Evolutionary conservation across 2,888 invertebrate species (phyloP).

Genomic region (Perizoma flavofasciatum): DNA sequence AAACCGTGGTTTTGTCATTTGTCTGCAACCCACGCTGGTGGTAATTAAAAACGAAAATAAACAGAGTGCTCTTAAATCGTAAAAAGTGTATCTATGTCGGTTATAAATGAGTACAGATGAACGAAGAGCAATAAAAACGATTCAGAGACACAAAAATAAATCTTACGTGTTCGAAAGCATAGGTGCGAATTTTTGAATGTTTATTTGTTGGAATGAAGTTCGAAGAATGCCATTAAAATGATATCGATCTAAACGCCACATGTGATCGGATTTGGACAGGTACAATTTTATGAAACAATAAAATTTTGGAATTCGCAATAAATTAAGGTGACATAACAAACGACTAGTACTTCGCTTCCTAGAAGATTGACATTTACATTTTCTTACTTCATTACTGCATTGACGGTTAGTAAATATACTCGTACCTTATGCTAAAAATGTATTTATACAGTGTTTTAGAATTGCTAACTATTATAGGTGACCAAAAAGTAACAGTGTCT

Average conservation of each 20-base stretch:
- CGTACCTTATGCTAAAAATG: no score
- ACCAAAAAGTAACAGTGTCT: no score
- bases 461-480: no score
- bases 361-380: no score
- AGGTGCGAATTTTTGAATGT: constrained; percentile 66
- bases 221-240: constrained; percentile 68
- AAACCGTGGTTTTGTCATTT: constrained; percentile 73
- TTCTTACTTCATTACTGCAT: constrained; percentile 44
- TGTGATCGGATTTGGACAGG: constrained; percentile 57
- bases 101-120: constrained; percentile 82
- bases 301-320: constrained; percentile 67
- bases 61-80: constrained; percentile 80
- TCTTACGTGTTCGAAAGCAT: constrained; percentile 72
- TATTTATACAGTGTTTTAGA: no score
- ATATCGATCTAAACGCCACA: constrained; percentile 62
- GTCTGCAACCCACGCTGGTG: constrained; percentile 72
- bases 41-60: constrained; percentile 85
- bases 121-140: constrained; percentile 80
- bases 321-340: constrained; percentile 66
- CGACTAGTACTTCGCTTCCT: constrained; percentile 30
- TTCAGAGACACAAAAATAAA: constrained; percentile 80
- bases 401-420: constrained; percentile 53
- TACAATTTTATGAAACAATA: constrained; percentile 62
- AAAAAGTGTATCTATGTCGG: constrained; percentile 81
- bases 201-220: constrained; percentile 45